Evolutionary conservation across 2,888 invertebrate genomes (phyloP), one percentile per base, ranked within the genome.

Genomic region (Zhuqinia jingwanae): DNA sequence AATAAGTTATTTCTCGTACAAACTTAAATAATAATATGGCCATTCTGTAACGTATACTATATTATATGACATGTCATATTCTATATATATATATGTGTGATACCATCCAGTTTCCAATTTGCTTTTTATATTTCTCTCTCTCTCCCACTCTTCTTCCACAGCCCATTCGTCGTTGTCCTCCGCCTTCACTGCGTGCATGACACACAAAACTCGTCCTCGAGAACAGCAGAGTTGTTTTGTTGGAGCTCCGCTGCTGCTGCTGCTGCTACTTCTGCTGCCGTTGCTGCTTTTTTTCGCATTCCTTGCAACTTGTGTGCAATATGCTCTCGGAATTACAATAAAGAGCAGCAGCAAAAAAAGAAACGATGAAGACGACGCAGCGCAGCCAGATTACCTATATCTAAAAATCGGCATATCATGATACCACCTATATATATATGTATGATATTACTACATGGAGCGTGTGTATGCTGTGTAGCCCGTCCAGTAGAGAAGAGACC

Each of bases 271-370:
- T 85, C 79, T 85, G 36, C 36, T 36, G 36, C 36, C n/a, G n/a
- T n/a, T n/a, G 36, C 36, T 36, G 36, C 36, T 70, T 56, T 77
- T 84, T 85, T 85, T 85, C 79, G 78, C 78, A 78, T 79, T 85
- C 60, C 63, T 79, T 84, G 84, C 84, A 84, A 84, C 84, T 77
- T 85, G 85, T 85, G 85, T 85, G 85, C 85, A 85, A 85, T 85
- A 85, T 85, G 85, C 85, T 79, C 78, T 85, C 79, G 85, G 85
- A 85, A 85, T 85, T 79, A 85, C 85, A 79, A 85, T 85, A 85
- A 84, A 85, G 78, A 77, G 77, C 65, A 76, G 42, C 68, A 63
- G 50, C 47, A 83, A 65, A 45, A 70, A 70, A 47, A 27, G 50
- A 25, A 50, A 70, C 58, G 78, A 78, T 78, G 78, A 63, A 63